Base-by-base conservation (phyloP, 1,140 invertebrate species). In the Drosophila persimilis region DNA sequence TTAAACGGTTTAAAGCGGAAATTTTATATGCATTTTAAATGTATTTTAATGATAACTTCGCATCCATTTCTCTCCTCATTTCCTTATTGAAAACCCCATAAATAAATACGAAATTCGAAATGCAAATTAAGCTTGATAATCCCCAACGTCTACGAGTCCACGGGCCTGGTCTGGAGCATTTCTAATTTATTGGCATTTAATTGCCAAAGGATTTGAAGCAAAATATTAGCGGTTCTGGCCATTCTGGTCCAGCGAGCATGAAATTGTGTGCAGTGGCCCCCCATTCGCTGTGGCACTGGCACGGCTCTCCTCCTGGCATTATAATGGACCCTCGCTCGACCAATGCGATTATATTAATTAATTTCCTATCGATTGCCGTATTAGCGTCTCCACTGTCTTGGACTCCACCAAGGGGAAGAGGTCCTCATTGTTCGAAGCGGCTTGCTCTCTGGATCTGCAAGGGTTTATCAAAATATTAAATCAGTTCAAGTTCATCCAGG, bases 261-360 rank as follows among this genome's bases (percentile, higher is more conserved):
- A 85, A 85, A 86, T 86, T 81, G 66, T 69, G 57, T 70, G 59
- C 35, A 69, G 74, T 57, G 24, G 24, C 56, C 57, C 56, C 59
- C 48, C 26, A 63, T 66, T 51, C 50, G 26, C 47, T 60, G 56
- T 50, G 46, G 61, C 57, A 47, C 17, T 11, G 41, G 15, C 31
- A 22, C 17, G 44, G 17, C 50, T 44, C 51, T 56, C 53, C 35
- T 39, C 45, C 45, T 59, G 56, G 56, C 26, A 65, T 60, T 76
- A 77, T 64, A 71, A 60, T 60, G 48, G 53, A 56, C 57, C 55
- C 44, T 47, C 20, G 29, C 44, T 13, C 35, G 31, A 46, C 57
- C 55, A 65, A 69, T 60, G 70, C 59, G 83, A 75, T 88, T 86
- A 81, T 77, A 80, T 81, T 86, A 77, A 88, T 86, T 86, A 88